Base-by-base conservation (phyloP, 2,113 vertebrate species). In the Rhodinocichla rosea region DNA sequence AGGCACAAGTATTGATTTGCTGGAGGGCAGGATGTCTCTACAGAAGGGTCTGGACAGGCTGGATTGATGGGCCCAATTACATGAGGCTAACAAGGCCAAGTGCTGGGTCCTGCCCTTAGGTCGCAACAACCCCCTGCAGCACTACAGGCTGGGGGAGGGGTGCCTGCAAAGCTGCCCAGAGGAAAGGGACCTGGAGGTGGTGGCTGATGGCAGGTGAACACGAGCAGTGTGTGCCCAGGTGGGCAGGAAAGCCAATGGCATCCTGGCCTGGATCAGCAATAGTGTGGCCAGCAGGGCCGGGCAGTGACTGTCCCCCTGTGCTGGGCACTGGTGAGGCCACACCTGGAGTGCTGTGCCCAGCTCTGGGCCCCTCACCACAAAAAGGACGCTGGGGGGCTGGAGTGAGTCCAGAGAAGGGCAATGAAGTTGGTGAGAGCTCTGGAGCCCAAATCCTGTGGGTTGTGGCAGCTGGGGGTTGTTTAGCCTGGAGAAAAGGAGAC, bases 161-260 rank as follows among this genome's bases (percentile, higher is more conserved):
- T 47, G 30, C 3, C 30, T 83, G n/a, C 14, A 69, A 62, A 76
- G 10, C 18, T 39, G 14, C 17, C 14, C 15, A 6, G 55, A 27
- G 30, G n/a, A 40, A 69, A 76, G 40, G 18, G 15, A 62, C 11
- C 11, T 55, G 24, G 20, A 4, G 3, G 1, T 23, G 17, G 3
- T 55, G 30, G 21, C 11, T 55, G 30, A 23, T 15, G 26, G 40
- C 0, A 0, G 40, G 26, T 55, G 55, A 49, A 35, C 12, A 20
- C 1, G 20, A 47, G 8, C 27, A 45, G 3, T 0, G 0, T n/a
- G 26, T 62, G n/a, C 11, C 79, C n/a, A 40, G 24, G 10, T 40
- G 39, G n/a, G 7, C 53, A 40, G 11, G 39, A 47, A 15, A 3
- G 39, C 11, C 9, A 32, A 3, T 19, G 24, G 6, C 24, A 17